Conservation (phyloP, 2,113 vertebrate genomes). For the Bothrops jararaca region DNA sequence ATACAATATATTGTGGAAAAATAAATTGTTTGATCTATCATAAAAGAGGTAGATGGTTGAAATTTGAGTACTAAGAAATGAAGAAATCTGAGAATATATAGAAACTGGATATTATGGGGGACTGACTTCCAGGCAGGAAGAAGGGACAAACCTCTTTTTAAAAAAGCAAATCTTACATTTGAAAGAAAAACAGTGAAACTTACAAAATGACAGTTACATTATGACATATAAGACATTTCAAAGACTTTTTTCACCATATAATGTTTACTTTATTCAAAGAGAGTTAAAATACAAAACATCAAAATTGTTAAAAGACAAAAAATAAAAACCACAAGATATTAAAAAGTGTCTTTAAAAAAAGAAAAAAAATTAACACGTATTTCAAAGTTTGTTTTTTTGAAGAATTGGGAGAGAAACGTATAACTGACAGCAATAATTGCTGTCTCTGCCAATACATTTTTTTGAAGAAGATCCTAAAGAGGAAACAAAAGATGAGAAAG, state of each 20-base stretch:
- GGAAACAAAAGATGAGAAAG: neutral
- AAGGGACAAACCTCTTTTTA: too few species aligned
- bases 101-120: too few species aligned
- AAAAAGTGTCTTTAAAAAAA: too few species aligned
- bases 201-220: too few species aligned
- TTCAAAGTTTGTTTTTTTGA: neutral
- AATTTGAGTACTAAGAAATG: too few species aligned
- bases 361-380: neutral
- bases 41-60: too few species aligned
- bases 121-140: too few species aligned
- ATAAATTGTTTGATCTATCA: neutral
- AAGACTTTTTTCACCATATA: neutral
- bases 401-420: neutral
- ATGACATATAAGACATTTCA: too few species aligned
- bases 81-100: too few species aligned
- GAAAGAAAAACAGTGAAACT: too few species aligned
- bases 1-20: neutral
- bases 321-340: neutral
- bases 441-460: neutral
- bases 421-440: neutral
- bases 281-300: neutral
- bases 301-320: neutral
- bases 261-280: neutral
- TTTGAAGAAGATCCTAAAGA: neutral
- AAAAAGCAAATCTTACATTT: too few species aligned